Percentiles rank a stretch among this genome's conserved stretches.
These are phyloP conservation scores for Scaptodrosophila lebanonensis DNA, from an alignment of 1,140 invertebrate genomes.

Conservation along the genomic window DNA sequence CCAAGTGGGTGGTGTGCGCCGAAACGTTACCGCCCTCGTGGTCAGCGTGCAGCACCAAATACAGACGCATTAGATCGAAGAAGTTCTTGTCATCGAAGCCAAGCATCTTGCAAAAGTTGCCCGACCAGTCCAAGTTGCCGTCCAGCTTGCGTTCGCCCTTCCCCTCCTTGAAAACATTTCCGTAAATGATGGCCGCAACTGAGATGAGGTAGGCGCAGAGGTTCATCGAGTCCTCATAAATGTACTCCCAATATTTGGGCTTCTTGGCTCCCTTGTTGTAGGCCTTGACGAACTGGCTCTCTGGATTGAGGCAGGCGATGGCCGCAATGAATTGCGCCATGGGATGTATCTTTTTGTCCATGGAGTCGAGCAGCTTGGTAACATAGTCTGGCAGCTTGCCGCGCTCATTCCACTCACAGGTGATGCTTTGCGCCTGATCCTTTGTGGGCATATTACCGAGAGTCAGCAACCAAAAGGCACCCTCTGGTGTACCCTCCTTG, in stretches of 20 bases:
- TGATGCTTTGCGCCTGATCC: constrained; percentile 87
- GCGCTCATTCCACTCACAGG: constrained; percentile 91
- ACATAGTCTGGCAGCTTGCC: constrained; percentile 89
- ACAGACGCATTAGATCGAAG: constrained; percentile 93
- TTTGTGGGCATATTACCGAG: constrained; percentile 93
- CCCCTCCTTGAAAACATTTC: constrained; percentile 89
- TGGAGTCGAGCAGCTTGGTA: constrained; percentile 94
- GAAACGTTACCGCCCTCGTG: constrained; percentile 97
- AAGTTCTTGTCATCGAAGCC: constrained; percentile 91
- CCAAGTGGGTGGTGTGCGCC: constrained; percentile 94
- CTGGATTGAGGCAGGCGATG: constrained; percentile 91
- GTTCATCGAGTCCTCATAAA: constrained; percentile 96
- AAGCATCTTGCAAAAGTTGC: constrained; percentile 93
- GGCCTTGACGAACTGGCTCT: constrained; percentile 94
- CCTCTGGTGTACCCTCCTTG: constrained; percentile 93
- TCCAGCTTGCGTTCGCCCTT: constrained; percentile 90
- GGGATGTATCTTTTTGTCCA: constrained; percentile 93
- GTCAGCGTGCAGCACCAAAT: constrained; percentile 96
- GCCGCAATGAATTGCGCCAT: constrained; percentile 97
- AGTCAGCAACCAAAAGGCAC: constrained; percentile 94
- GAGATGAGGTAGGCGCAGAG: constrained; percentile 95
- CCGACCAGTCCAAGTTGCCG: constrained; percentile 92
- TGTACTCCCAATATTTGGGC: constrained; percentile 80
- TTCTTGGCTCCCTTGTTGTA: constrained; percentile 80
- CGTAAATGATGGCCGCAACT: constrained; percentile 94